phyloP scores from a whole-genome alignment of 2,113 vertebrate species.

The Lophura nycthemera region DNA sequence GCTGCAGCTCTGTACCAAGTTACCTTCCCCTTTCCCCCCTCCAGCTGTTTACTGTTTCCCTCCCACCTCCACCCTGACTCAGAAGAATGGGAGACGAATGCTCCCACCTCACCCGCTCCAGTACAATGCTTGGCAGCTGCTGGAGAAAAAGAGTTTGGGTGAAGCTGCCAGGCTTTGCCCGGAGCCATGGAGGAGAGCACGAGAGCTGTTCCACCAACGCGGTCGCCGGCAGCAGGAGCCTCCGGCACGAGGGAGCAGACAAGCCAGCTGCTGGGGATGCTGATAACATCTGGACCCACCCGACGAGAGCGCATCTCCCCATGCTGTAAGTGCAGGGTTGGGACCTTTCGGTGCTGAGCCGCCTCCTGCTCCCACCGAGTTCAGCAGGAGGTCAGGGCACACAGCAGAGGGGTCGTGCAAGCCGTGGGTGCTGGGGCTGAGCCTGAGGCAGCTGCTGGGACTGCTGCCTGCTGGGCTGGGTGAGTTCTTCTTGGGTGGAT shows the following conservation, averaged over 20 bases:
- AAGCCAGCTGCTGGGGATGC: conserved; percentile 28
- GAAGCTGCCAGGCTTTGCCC: conserved; percentile 49
- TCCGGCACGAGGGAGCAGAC: conserved; percentile 40
- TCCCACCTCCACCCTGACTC: conserved; percentile 43
- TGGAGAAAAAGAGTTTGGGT: conserved; percentile 12
- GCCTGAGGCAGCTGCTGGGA: neutral
- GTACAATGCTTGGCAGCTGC: conserved; percentile 32
- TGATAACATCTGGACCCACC: conserved; percentile 64
- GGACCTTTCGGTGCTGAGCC: neutral
- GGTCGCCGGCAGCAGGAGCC: conserved; percentile 31
- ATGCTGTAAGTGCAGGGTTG: conserved; percentile 39
- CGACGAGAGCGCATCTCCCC: conserved; percentile 10
- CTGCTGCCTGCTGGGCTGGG: neutral
- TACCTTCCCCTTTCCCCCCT: conserved; percentile 42
- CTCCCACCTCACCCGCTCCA: conserved; percentile 11
- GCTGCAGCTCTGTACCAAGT: neutral
- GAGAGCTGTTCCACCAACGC: conserved; percentile 8
- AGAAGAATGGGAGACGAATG: conserved; percentile 34
- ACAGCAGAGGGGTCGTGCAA: neutral
- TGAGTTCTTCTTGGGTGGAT: neutral
- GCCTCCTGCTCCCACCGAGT: neutral
- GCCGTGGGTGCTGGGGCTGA: neutral
- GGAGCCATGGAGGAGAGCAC: conserved; percentile 3
- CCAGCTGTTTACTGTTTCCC: conserved; percentile 52
- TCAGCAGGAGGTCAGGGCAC: conserved; percentile 23